phyloP scores from a whole-genome alignment of 2,797 vertebrate genomes.

The Xerus rutilus region DNA sequence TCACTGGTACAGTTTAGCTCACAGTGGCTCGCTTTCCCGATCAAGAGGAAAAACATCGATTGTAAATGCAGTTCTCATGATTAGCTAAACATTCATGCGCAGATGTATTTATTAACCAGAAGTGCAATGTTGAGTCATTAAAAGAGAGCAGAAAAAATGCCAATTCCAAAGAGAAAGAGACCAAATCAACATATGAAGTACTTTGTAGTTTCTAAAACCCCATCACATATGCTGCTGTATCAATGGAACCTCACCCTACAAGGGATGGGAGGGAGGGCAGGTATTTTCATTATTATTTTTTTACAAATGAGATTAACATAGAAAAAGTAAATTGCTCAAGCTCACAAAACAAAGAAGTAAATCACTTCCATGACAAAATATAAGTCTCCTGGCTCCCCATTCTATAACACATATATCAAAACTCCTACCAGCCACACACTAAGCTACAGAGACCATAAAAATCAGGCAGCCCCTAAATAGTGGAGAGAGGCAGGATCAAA shows the following conservation, averaged over 20 bases:
- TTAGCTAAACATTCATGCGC: background rate
- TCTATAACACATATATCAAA: background rate
- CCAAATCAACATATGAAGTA: background rate
- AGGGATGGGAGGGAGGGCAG: background rate
- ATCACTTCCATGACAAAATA: background rate
- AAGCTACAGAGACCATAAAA: background rate
- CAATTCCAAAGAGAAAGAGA: background rate
- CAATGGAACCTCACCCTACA: background rate
- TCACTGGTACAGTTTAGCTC: background rate
- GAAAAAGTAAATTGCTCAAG: background rate
- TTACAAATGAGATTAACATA: background rate
- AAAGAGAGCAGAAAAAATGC: background rate
- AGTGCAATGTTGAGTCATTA: background rate
- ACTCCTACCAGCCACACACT: background rate
- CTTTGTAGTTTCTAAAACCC: background rate
- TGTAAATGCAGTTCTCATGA: background rate
- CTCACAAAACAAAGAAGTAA: background rate
- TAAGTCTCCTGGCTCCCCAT: background rate
- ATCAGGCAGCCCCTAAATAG: background rate
- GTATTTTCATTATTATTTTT: background rate
- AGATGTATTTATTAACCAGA: conserved; percentile 13
- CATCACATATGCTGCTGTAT: background rate
- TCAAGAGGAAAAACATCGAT: background rate
- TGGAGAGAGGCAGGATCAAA: background rate
- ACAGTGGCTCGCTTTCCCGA: background rate